Evolutionary conservation across 1,140 invertebrate species (phyloP).

Genomic region (Panagrolaimus sp.): DNA sequence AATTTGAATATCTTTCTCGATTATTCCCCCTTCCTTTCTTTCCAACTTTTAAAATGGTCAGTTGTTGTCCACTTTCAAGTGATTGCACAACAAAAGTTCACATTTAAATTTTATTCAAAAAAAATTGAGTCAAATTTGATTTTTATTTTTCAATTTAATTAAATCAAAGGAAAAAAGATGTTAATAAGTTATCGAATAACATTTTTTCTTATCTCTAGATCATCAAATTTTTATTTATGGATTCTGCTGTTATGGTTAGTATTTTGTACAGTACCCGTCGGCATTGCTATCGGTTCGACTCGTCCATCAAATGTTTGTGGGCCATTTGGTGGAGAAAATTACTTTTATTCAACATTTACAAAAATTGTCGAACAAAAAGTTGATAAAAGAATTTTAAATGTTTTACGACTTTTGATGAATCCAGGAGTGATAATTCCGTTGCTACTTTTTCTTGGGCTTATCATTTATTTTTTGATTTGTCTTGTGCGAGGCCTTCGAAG

Average conservation of each 20-base stretch:
- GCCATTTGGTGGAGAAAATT: slow-evolving; percentile 75
- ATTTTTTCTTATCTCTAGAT: slow-evolving; percentile 59
- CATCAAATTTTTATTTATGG: slow-evolving; percentile 91
- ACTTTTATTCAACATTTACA: slow-evolving; percentile 81
- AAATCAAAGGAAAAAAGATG: no score
- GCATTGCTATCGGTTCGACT: slow-evolving; percentile 85
- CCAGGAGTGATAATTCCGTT: slow-evolving; percentile 90
- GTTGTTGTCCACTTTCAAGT: no score
- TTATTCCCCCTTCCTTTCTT: no score
- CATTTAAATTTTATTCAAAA: no score
- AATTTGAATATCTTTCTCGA: no score
- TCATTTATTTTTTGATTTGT: slow-evolving; percentile 89
- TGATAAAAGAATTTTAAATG: slow-evolving; percentile 64
- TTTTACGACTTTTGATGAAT: slow-evolving; percentile 75
- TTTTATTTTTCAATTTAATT: no score
- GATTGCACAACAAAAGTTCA: no score
- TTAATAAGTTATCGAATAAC: slow-evolving; percentile 11
- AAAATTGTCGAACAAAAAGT: slow-evolving; percentile 68
- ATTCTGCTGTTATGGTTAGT: slow-evolving; percentile 90
- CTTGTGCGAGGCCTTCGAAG: slow-evolving; percentile 80
- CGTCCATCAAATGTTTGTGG: slow-evolving; percentile 90
- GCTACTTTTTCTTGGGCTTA: slow-evolving; percentile 76
- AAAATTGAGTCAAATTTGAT: no score
- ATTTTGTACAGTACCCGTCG: slow-evolving; percentile 84
- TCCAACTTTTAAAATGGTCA: no score